Percentiles rank a stretch among this genome's conserved stretches.
These are phyloP conservation scores for Rhabdomys pumilio DNA, from an alignment of 2,797 vertebrate species.

Conservation along the genomic window DNA sequence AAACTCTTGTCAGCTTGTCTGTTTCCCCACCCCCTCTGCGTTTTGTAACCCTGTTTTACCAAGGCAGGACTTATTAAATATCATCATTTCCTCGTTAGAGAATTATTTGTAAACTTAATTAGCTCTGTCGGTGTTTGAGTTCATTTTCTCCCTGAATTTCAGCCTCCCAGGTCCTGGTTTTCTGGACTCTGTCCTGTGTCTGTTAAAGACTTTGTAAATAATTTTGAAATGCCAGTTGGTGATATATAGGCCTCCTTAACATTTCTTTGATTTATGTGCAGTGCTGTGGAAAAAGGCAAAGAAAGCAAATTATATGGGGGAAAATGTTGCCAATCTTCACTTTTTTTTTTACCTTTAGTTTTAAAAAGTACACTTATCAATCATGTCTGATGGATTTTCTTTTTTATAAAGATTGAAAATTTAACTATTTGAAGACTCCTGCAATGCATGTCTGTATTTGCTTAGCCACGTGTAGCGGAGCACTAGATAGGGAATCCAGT, in stretches of 20 bases:
- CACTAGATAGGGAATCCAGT: neutral
- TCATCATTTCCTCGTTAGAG: constrained; percentile 82
- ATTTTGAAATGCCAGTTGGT: constrained; percentile 90
- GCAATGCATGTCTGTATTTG: neutral
- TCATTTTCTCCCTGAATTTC: constrained; percentile 83
- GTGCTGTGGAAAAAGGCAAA: constrained; percentile 91
- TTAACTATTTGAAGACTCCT: constrained; percentile 87
- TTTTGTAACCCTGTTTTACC: constrained; percentile 88
- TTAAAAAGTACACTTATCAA: constrained; percentile 90
- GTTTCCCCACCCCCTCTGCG: constrained; percentile 66
- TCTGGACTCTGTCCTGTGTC: constrained; percentile 85
- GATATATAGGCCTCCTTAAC: constrained; percentile 92
- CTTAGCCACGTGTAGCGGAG: neutral
- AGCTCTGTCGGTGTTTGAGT: constrained; percentile 86
- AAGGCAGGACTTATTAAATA: constrained; percentile 89
- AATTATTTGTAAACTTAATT: constrained; percentile 91
- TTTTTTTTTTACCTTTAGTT: constrained; percentile 88
- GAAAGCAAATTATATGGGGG: constrained; percentile 92
- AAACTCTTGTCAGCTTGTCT: constrained; percentile 85
- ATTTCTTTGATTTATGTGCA: constrained; percentile 92
- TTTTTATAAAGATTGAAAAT: constrained; percentile 84
- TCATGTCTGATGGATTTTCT: constrained; percentile 89
- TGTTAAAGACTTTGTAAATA: constrained; percentile 90
- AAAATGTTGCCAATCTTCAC: constrained; percentile 89
- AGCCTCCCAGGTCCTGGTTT: constrained; percentile 81